These are phyloP conservation scores for Sussaba pulchella DNA, from an alignment of 2,888 invertebrate species.

Conservation along the genomic window DNA sequence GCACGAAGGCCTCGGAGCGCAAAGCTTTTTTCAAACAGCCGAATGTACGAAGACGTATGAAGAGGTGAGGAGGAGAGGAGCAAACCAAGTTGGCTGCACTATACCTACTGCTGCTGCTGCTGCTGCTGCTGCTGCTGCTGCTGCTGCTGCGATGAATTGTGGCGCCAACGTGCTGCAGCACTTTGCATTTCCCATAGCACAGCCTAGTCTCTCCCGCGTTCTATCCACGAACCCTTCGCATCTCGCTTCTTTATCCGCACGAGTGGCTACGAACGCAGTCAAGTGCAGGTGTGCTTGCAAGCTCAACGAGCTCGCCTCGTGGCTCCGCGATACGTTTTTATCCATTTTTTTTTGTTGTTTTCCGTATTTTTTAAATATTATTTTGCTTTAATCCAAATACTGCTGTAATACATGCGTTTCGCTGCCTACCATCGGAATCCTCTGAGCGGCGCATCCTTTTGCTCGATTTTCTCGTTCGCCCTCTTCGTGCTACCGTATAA, in stretches of 20 bases:
- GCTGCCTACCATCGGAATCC: slow-evolving; percentile 33
- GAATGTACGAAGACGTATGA: slow-evolving; percentile 24
- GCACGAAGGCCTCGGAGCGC: slow-evolving; percentile 8
- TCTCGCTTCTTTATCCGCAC: slow-evolving; percentile 52
- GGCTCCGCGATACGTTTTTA: too few species aligned
- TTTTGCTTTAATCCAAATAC: slow-evolving; percentile 27
- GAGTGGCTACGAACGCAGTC: slow-evolving; percentile 58
- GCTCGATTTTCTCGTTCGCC: slow-evolving; percentile 13
- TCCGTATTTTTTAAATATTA: too few species aligned
- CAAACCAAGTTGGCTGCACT: slow-evolving; percentile 12
- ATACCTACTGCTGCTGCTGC: not conserved
- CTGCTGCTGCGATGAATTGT: slow-evolving; percentile 55
- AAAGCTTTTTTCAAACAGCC: slow-evolving; percentile 35
- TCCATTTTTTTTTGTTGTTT: too few species aligned
- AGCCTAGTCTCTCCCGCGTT: slow-evolving; percentile 28
- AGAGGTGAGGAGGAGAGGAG: slow-evolving; percentile 14
- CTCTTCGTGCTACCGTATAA: slow-evolving; percentile 21
- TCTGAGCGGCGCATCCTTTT: not conserved
- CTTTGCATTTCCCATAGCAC: slow-evolving; percentile 31
- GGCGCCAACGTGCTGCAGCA: slow-evolving; percentile 44
- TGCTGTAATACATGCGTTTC: slow-evolving; percentile 9
- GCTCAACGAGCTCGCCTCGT: slow-evolving; percentile 22
- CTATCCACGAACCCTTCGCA: slow-evolving; percentile 52
- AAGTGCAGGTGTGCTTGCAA: slow-evolving; percentile 58
- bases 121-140: not conserved